A percentile compares a stretch with the other conserved stretches of the same genome.
Conservation (phyloP, 2,113 vertebrate species). For the Phylloscopus trochiloides region DNA sequence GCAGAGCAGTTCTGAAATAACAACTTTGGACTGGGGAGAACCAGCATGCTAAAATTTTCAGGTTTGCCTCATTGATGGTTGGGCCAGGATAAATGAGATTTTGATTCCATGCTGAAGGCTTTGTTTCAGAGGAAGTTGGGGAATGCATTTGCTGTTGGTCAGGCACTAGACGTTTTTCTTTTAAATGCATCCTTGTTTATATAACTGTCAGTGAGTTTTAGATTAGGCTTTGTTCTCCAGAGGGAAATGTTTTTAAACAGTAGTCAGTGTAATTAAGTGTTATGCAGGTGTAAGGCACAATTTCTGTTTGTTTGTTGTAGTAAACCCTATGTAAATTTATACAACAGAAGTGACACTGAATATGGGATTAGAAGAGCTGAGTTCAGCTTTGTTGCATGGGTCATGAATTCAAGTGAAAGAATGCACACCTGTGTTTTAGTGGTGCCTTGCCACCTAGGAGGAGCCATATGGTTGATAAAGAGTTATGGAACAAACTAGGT, state of each 20-base stretch:
- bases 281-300: not conserved
- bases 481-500: not conserved
- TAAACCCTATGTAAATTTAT: not conserved
- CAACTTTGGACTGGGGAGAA: not conserved
- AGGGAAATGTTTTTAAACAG: not conserved
- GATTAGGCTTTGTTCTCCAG: not conserved
- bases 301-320: not conserved
- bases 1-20: not conserved
- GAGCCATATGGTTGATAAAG: constrained; percentile 41
- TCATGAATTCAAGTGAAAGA: not conserved
- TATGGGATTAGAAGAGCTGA: not conserved
- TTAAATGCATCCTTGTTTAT: not conserved
- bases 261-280: not conserved
- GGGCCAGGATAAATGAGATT: not conserved
- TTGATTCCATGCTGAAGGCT: not conserved
- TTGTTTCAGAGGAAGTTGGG: not conserved
- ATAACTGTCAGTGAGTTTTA: not conserved
- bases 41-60: not conserved
- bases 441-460: constrained; percentile 15
- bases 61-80: not conserved
- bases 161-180: not conserved
- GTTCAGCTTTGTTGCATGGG: not conserved
- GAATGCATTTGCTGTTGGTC: not conserved
- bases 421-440: constrained; percentile 2
- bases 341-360: not conserved